Base-by-base conservation (phyloP, 2,797 vertebrate species). In the Pipistrellus pygmaeus region DNA sequence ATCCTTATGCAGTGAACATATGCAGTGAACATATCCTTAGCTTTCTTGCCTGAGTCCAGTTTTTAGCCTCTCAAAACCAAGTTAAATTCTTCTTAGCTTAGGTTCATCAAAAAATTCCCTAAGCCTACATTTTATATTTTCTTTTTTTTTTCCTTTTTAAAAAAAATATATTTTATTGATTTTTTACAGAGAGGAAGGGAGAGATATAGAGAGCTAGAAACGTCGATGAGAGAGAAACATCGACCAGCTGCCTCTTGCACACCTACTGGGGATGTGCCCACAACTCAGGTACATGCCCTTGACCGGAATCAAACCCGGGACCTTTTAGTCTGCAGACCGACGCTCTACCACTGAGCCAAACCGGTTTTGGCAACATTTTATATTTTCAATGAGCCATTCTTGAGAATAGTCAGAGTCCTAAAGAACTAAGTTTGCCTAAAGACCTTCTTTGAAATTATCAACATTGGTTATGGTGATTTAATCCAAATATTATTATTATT, bases 51-150 rank as follows among this genome's bases (percentile, higher is more conserved):
- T 84, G 23, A 81, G 25, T 77, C 53, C 2, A 85, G 35, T 14
- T 27, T 73, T 87, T 53, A 88, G 44, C 4, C 48, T 38, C 68
- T 88, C 51, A 57, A 68, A 87, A 46, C 48, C 25, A 92, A 35
- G 18, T 77, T 60, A 51, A 87, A 55, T 85, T 96, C 51, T 76
- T 87, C 46, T 71, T 83, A 27, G 32, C 60, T 68, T 71, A 88
- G 25, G 10, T 66, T 92, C 35, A 83, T 72, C 21, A 68, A 72
- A 57, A 95, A 76, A 30, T 20, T 60, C 80, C 23, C 17, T 73
- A 21, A 95, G 13, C 2, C 12, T 81, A 1, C 5, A 27, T 72
- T 90, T 85, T 60, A n/a, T 30, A 41, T 93, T 88, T 94, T 86
- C 41, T n/a, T n/a, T n/a, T n/a, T n/a, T n/a, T n/a, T n/a, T n/a